Evolutionary conservation across 2,797 vertebrate species (phyloP).

Genomic region (Mus minutoides): DNA sequence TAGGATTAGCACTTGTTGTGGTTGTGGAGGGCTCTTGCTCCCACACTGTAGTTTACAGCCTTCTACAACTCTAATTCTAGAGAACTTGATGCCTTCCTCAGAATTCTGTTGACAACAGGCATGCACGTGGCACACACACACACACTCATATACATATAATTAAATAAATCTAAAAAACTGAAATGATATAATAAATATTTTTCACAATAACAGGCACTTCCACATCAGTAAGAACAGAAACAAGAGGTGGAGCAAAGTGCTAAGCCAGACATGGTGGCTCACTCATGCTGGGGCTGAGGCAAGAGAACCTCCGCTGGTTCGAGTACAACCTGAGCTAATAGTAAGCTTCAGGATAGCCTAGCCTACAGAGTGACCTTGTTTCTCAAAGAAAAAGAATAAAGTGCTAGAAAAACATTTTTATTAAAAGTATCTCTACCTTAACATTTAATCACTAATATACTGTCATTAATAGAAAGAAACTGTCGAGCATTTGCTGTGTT

Average conservation of each 20-base stretch:
- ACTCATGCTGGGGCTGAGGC: not conserved
- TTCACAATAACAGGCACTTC: not conserved
- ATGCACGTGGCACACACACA: not conserved
- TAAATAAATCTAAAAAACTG: not conserved
- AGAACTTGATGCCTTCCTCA: not conserved
- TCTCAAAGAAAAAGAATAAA: not conserved
- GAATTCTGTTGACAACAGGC: not conserved
- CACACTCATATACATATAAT: too few species aligned
- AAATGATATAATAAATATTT: not conserved
- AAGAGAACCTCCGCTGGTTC: not conserved
- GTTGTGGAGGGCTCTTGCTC: not conserved
- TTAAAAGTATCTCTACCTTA: conserved; percentile 1
- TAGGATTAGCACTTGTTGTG: not conserved
- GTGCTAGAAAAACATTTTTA: not conserved
- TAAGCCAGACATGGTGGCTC: not conserved
- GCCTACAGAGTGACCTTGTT: not conserved
- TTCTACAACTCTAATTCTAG: not conserved
- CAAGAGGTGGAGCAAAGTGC: not conserved
- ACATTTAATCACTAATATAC: not conserved
- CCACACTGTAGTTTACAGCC: not conserved
- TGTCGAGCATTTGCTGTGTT: not conserved
- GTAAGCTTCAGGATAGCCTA: not conserved
- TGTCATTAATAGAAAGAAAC: not conserved
- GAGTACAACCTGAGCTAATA: not conserved
- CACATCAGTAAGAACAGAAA: not conserved